Evolutionary conservation across 2,888 invertebrate species (phyloP).

Genomic region (Clepsis dumicolana): DNA sequence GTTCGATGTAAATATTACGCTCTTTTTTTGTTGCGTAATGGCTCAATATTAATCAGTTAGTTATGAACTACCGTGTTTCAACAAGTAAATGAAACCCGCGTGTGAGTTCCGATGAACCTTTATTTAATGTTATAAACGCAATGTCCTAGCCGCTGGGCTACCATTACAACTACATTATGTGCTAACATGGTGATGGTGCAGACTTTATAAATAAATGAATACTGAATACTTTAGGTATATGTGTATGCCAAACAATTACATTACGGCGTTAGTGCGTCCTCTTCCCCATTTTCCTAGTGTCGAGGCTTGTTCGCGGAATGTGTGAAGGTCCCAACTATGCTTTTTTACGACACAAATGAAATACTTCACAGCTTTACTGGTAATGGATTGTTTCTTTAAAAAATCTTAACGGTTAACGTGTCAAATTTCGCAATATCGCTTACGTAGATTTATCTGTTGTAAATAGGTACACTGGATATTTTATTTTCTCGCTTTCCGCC

Average conservation of each 20-base stretch:
- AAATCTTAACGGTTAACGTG: neutral
- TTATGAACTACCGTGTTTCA: conserved; percentile 13
- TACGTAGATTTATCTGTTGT: neutral
- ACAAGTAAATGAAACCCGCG: neutral
- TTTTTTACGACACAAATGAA: neutral
- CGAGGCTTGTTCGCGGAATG: neutral
- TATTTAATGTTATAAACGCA: neutral
- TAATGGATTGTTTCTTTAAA: neutral
- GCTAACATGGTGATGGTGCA: too few species aligned
- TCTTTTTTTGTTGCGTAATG: conserved; percentile 34
- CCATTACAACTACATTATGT: neutral
- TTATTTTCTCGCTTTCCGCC: neutral
- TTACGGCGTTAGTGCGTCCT: too few species aligned
- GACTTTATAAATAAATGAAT: too few species aligned
- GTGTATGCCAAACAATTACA: too few species aligned
- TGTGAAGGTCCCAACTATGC: neutral
- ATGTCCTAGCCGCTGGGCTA: too few species aligned
- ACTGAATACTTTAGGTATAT: too few species aligned
- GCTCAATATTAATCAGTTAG: conserved; percentile 30
- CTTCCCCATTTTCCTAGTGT: too few species aligned
- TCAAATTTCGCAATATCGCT: neutral
- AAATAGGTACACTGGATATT: conserved; percentile 21
- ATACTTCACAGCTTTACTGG: neutral
- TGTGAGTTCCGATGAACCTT: neutral
- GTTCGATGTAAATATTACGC: conserved; percentile 35